Conservation (phyloP, 2,113 vertebrate species). For the Podilymbus podiceps region DNA sequence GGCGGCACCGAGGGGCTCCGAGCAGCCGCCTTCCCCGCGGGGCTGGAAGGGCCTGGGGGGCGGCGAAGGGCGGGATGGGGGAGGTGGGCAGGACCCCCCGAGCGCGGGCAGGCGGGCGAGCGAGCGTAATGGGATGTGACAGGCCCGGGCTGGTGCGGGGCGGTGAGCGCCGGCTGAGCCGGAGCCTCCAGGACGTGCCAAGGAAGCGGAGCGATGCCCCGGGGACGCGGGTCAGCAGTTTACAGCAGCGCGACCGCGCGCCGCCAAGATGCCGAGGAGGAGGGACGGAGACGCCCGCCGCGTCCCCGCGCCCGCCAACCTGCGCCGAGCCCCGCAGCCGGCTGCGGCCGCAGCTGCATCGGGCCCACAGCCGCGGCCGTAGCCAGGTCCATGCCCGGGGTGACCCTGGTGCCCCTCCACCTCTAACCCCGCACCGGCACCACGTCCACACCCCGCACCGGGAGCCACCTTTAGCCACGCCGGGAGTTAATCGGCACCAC, state of each 20-base stretch:
- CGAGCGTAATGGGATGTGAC: background rate
- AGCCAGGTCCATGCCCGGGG: too few relatives aligned
- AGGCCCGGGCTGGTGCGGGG: background rate
- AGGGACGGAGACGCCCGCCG: background rate
- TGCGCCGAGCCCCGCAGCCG: rapidly evolving
- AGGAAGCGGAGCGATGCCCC: background rate
- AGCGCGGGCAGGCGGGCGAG: background rate
- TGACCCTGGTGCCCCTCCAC: background rate
- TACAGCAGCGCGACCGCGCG: background rate
- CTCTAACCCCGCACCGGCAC: background rate
- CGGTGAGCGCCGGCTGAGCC: background rate
- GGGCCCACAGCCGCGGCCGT: background rate
- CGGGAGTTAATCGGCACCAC: too few relatives aligned
- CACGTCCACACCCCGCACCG: background rate
- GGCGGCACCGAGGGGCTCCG: too few relatives aligned
- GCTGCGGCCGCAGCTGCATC: background rate
- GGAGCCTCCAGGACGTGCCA: background rate
- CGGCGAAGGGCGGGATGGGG: background rate
- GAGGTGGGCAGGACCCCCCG: background rate
- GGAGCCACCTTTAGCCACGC: background rate
- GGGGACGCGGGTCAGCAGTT: background rate
- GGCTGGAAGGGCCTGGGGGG: background rate
- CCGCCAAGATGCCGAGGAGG: background rate
- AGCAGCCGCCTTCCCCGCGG: background rate
- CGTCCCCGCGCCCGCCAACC: background rate